A percentile compares a stretch with the other conserved stretches of the same genome.
Evolutionary conservation across 1,140 invertebrate species (phyloP).

Genomic region (Bombus soroeensis): DNA sequence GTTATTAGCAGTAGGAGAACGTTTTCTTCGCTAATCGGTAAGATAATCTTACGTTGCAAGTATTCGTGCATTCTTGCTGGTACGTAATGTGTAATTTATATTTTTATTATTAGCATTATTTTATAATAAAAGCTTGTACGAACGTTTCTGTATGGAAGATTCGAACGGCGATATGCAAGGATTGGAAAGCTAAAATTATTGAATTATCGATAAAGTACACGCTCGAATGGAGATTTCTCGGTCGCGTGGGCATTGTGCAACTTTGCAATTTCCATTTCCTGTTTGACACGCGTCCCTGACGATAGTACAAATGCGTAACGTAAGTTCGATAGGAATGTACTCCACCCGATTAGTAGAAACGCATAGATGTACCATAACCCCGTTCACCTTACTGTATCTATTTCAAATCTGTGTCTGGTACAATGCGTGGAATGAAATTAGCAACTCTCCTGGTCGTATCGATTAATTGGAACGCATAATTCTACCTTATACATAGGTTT

Average conservation of each 20-base stretch:
- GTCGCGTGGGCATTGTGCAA: constrained; percentile 3
- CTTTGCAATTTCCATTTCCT: constrained; percentile 29
- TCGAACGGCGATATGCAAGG: background rate
- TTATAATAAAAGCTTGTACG: too few species aligned
- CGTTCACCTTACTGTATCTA: background rate
- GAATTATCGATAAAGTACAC: constrained; percentile 22
- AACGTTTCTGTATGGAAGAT: too few species aligned
- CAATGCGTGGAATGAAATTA: background rate
- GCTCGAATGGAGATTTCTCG: background rate
- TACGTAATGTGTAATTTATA: too few species aligned
- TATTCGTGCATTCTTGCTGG: too few species aligned
- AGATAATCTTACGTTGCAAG: background rate
- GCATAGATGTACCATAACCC: background rate
- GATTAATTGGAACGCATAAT: background rate
- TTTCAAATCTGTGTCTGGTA: background rate
- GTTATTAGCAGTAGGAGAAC: background rate
- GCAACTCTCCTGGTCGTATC: background rate
- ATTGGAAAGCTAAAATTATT: background rate
- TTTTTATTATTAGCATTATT: too few species aligned
- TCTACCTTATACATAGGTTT: background rate
- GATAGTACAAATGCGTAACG: background rate
- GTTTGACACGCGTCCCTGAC: background rate
- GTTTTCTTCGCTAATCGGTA: constrained; percentile 43
- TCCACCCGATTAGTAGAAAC: background rate
- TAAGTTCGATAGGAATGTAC: background rate